Evolutionary conservation across 2,888 invertebrate genomes (phyloP), one percentile per base, ranked within the genome.

Genomic region (Drosophila anomelani): DNA sequence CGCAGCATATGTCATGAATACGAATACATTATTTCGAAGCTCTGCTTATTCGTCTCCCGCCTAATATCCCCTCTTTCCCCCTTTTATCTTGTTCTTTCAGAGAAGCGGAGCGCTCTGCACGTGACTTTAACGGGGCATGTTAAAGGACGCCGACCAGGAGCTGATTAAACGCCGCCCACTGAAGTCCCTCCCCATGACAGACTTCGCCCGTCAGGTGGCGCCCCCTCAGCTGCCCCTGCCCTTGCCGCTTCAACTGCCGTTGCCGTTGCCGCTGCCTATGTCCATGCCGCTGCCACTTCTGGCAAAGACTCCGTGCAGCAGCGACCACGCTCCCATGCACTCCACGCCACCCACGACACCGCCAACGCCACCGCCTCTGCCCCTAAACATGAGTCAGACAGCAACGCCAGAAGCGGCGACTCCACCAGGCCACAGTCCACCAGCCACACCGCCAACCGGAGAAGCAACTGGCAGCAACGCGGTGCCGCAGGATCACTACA

Each of bases 401-500:
- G 76, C 80, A 46, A 38, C 69, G 34, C 41, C 68, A 23, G 38
- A 58, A 29, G 29, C 69, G 5, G 44, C 75, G 36, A 53, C 75
- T 29, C 41, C 78, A 8, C 46, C 62, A 3, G 55, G 74, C 3
- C 83, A 81, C 61, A 82, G 88, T 75, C 82, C 86, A 56, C 78
- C 85, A 38, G 77, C 79, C 69, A 78, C 81, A 47, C 79, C 76
- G 46, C 67, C 82, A 13, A 53, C 76, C 26, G 51, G 53, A 10
- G 71, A 59, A 0, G 58, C 47, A n/a, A 10, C 12, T n/a, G 47
- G 23, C 12, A 36, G 36, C 7, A 32, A 12, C 23, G 4, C 78
- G 43, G 92, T 93, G 89, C 60, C 85, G 17, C 94, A 96, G 93
- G 96, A 97, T 92, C 97, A 97, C 93, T 98, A 97, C 93, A 97